These are phyloP conservation scores for Leptinotarsa rubiginosa DNA, from an alignment of 2,888 invertebrate genomes.

Conservation along the genomic window DNA sequence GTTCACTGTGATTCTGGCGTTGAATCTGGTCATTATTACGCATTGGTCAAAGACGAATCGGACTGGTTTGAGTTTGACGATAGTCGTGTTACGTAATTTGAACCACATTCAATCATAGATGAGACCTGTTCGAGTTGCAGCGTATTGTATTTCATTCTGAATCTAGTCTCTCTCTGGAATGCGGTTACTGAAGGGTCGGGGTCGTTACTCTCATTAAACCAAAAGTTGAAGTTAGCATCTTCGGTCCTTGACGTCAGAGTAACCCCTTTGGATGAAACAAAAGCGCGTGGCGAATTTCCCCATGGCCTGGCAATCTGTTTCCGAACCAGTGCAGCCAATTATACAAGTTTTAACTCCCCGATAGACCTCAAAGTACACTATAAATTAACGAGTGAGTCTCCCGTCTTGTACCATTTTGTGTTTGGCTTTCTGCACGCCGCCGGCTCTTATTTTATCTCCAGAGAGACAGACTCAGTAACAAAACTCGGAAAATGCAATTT, in stretches of 20 bases:
- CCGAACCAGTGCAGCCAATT: conserved; percentile 64
- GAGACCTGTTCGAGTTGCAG: too few species aligned
- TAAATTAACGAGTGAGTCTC: conserved; percentile 53
- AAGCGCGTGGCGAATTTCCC: conserved; percentile 58
- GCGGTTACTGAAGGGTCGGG: conserved; percentile 44
- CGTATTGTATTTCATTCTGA: too few species aligned
- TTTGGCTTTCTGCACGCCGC: conserved; percentile 48
- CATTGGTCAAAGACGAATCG: too few species aligned
- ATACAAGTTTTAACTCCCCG: conserved; percentile 61
- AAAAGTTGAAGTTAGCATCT: conserved; percentile 53
- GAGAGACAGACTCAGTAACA: conserved; percentile 40
- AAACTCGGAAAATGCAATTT: conserved; percentile 43
- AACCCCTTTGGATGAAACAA: conserved; percentile 58
- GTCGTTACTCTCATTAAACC: conserved; percentile 50
- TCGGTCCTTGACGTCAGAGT: conserved; percentile 43
- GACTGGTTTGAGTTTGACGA: too few species aligned
- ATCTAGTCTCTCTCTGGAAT: not conserved
- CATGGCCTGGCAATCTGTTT: conserved; percentile 60
- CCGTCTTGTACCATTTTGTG: conserved; percentile 47
- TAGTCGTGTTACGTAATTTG: too few species aligned
- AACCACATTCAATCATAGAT: too few species aligned
- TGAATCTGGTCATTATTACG: too few species aligned
- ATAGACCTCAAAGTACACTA: conserved; percentile 57
- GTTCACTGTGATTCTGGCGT: too few species aligned
- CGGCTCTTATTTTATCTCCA: conserved; percentile 41